Evolutionary conservation across 1,140 invertebrate species (phyloP).

Genomic region (Parasteatoda tepidariorum): DNA sequence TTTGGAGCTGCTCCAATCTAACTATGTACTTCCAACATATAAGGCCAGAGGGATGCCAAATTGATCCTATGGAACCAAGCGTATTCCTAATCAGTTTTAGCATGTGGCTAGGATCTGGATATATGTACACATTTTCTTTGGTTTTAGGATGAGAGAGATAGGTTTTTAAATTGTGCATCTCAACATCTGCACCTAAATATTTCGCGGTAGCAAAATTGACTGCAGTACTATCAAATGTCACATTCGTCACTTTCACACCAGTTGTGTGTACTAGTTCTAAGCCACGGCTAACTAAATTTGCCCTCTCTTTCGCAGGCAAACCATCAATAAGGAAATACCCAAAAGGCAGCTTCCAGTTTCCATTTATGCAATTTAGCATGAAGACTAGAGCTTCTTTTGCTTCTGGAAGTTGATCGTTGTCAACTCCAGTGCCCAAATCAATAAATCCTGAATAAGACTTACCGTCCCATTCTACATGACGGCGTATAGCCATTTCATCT

Average conservation of each 20-base stretch:
- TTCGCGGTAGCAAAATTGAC: neutral
- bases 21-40: neutral
- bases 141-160: neutral
- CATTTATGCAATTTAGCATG: neutral
- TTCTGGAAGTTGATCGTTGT: neutral
- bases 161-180: neutral
- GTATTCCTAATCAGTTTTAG: neutral
- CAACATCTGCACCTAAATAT: neutral
- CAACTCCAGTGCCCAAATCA: neutral
- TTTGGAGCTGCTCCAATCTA: neutral
- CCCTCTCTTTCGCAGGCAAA: neutral
- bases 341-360: neutral
- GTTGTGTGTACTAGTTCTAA: neutral
- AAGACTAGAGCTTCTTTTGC: too few relatives aligned
- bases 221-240: conserved; percentile 4
- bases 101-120: neutral
- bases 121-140: neutral
- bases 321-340: too few relatives aligned
- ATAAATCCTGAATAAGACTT: neutral
- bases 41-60: neutral
- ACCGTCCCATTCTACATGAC: neutral
- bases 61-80: neutral
- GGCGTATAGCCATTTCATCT: neutral
- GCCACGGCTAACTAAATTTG: neutral
- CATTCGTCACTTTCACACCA: neutral